These are phyloP conservation scores for Pollicipes pollicipes DNA, from an alignment of 1,140 invertebrate genomes.

Conservation along the genomic window DNA sequence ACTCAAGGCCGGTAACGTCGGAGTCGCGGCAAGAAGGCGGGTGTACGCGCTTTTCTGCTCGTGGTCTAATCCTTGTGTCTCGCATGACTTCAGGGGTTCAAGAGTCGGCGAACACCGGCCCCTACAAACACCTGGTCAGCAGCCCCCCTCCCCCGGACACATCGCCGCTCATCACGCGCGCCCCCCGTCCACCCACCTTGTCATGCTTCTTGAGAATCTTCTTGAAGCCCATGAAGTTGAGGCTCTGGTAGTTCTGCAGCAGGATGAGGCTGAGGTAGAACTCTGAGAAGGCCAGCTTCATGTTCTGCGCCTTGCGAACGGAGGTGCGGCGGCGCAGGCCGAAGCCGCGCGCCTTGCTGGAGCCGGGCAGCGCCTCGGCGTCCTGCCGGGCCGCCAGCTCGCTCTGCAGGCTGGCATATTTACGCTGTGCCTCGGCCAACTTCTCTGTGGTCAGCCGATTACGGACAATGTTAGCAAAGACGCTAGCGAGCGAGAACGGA, in stretches of 20 bases:
- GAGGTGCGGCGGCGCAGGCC: slow-evolving; percentile 8
- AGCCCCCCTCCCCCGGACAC: too few species aligned
- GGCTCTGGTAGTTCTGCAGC: slow-evolving; percentile 56
- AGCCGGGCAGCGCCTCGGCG: slow-evolving; percentile 16
- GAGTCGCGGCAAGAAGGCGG: too few species aligned
- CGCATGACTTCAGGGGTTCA: too few species aligned
- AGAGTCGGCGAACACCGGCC: too few species aligned
- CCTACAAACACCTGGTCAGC: too few species aligned
- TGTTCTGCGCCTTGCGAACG: slow-evolving; percentile 58
- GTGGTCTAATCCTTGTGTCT: too few species aligned
- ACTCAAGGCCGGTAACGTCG: too few species aligned
- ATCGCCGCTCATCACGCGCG: too few species aligned
- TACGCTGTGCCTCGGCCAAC: slow-evolving; percentile 85
- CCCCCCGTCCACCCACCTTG: slow-evolving; percentile 64
- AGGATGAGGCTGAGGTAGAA: slow-evolving; percentile 95
- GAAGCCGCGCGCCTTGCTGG: slow-evolving; percentile 5
- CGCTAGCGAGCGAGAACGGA: too few species aligned
- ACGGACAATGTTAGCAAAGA: slow-evolving; percentile 8
- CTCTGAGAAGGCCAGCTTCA: slow-evolving; percentile 96
- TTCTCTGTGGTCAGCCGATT: slow-evolving; percentile 86
- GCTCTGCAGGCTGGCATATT: slow-evolving; percentile 74
- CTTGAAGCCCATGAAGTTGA: slow-evolving; percentile 97
- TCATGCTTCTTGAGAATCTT: slow-evolving; percentile 99
- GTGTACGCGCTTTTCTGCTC: too few species aligned
- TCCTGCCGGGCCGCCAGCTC: slow-evolving; percentile 42